These are phyloP conservation scores for Paramormyrops kingsleyae DNA, from an alignment of 2,113 vertebrate species.

Conservation along the genomic window DNA sequence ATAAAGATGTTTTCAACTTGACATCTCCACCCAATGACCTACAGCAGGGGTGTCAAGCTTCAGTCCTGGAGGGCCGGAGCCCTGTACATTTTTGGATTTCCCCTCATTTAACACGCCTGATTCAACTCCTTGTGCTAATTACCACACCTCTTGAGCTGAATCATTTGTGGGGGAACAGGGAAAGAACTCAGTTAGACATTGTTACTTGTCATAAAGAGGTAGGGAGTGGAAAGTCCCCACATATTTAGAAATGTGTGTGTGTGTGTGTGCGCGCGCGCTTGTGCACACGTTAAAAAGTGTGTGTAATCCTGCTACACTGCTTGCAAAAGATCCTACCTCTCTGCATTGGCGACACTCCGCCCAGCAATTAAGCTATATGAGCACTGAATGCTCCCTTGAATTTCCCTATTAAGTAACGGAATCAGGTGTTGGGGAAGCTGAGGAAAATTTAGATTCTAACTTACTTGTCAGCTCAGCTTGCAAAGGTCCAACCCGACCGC, in stretches of 20 bases:
- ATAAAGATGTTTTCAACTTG: slow-evolving; percentile 3
- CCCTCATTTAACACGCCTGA: no score
- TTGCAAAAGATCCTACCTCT: not conserved
- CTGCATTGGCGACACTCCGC: not conserved
- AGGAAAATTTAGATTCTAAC: slow-evolving; percentile 26
- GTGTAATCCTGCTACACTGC: not conserved
- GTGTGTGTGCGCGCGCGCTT: not conserved
- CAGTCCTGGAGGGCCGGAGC: no score
- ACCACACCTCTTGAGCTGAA: no score
- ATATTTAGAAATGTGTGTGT: not conserved
- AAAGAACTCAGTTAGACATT: not conserved
- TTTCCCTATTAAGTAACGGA: not conserved
- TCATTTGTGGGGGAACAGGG: no score
- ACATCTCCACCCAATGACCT: not conserved
- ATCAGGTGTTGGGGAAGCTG: not conserved
- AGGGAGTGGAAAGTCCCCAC: not conserved
- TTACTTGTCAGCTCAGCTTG: slow-evolving; percentile 32
- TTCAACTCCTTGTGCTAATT: no score
- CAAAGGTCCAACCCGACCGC: slow-evolving; percentile 32
- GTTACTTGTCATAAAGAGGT: not conserved
- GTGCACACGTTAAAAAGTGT: not conserved
- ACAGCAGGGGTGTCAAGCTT: not conserved
- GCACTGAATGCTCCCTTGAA: not conserved
- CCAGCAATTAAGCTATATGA: slow-evolving; percentile 10
- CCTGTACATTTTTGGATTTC: no score